phyloP scores from a whole-genome alignment of 2,888 invertebrate species.

The Pinctada fucata region DNA sequence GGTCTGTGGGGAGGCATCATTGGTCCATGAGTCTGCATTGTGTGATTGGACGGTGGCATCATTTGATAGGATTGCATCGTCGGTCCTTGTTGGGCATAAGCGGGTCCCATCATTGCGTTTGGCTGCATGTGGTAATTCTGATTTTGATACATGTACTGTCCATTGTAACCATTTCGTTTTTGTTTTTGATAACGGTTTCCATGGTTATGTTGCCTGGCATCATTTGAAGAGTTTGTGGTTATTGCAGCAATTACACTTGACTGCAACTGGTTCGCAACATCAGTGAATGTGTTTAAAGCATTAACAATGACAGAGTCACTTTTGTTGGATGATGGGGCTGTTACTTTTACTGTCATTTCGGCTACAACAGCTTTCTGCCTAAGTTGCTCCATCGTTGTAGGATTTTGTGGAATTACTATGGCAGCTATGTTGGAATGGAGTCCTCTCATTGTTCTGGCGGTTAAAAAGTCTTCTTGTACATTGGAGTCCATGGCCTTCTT shows the following conservation, averaged over 20 bases:
- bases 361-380: background rate
- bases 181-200: no score
- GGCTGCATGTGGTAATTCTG: no score
- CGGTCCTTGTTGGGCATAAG: no score
- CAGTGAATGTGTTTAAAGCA: background rate
- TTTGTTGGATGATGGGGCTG: background rate
- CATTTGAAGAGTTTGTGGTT: no score
- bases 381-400: conserved; percentile 10
- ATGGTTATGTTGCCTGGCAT: no score
- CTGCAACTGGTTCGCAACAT: conserved; percentile 8
- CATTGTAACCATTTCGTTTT: no score
- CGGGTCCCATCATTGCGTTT: no score
- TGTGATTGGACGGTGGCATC: no score
- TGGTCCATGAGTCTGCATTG: no score
- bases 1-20: no score
- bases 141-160: no score
- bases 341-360: conserved; percentile 15
- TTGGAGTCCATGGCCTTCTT: background rate
- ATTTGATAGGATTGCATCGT: no score
- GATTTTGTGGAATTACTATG: conserved; percentile 12
- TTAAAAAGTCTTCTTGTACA: conserved; percentile 19
- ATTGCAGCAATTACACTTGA: conserved; percentile 11
- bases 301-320: conserved; percentile 6
- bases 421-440: background rate
- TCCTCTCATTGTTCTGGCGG: background rate